A percentile compares a stretch with the other conserved stretches of the same genome.
Evolutionary conservation across 2,888 invertebrate species (phyloP).

Genomic region (Camponotus fellah): DNA sequence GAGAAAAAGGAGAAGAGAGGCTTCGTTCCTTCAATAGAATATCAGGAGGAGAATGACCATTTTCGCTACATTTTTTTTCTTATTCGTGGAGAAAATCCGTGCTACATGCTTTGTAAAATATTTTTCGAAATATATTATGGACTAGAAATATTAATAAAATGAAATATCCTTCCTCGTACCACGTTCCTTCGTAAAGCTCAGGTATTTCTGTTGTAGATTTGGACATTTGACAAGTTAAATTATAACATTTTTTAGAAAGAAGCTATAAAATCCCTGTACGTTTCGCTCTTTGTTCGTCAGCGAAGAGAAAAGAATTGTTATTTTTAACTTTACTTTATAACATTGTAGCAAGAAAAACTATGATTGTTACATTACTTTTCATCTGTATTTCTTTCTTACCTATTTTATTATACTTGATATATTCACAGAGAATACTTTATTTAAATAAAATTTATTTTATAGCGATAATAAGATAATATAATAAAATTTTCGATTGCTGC

Average conservation of each 20-base stretch:
- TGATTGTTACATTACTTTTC: background rate
- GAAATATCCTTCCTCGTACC: background rate
- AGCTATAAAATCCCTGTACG: background rate
- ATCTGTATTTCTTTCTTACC: background rate
- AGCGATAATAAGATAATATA: background rate
- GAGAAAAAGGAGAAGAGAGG: constrained; percentile 57
- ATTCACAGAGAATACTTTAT: constrained; percentile 1
- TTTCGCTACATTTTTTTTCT: constrained; percentile 55
- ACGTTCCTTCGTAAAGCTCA: background rate
- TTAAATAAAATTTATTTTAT: constrained; percentile 1
- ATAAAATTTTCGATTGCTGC: constrained; percentile 9
- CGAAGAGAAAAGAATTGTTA: background rate
- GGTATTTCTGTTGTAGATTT: background rate
- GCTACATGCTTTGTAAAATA: constrained; percentile 48
- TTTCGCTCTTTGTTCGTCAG: background rate
- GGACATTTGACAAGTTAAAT: background rate
- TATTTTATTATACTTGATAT: background rate
- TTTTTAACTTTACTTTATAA: background rate
- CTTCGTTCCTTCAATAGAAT: constrained; percentile 75
- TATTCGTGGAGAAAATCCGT: constrained; percentile 53
- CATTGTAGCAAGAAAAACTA: background rate
- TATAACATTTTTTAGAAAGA: background rate
- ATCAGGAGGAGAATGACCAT: constrained; percentile 57
- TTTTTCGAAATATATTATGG: constrained; percentile 30
- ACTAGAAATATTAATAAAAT: constrained; percentile 4